Conservation (phyloP, 2,113 vertebrate genomes). For the Eulemur rufifrons region DNA sequence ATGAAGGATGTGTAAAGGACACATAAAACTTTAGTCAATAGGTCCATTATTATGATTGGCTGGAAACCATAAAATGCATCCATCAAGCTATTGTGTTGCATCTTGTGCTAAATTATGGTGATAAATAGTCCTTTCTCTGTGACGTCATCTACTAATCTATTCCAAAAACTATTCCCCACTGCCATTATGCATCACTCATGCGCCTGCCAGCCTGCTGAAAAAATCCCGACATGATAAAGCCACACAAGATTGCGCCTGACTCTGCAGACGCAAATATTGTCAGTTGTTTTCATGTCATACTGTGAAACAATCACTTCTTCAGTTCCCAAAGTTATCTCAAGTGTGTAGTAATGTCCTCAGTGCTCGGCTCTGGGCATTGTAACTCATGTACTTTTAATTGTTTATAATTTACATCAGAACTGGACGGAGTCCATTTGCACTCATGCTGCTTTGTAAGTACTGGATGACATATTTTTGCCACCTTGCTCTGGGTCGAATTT, state of each 20-base stretch:
- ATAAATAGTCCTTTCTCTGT: slow-evolving; percentile 86
- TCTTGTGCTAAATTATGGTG: slow-evolving; percentile 87
- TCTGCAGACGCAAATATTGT: slow-evolving; percentile 80
- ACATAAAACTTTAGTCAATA: slow-evolving; percentile 87
- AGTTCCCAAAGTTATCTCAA: slow-evolving; percentile 82
- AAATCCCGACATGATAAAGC: slow-evolving; percentile 69
- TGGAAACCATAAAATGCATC: slow-evolving; percentile 88
- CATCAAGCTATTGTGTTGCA: slow-evolving; percentile 86
- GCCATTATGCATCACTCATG: slow-evolving; percentile 84
- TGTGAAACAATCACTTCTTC: slow-evolving; percentile 83
- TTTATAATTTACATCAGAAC: slow-evolving; percentile 81
- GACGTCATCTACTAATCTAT: slow-evolving; percentile 87
- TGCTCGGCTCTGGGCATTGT: slow-evolving; percentile 79
- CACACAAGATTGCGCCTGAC: slow-evolving; percentile 69
- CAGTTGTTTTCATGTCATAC: slow-evolving; percentile 81
- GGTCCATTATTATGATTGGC: slow-evolving; percentile 89
- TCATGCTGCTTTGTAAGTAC: slow-evolving; percentile 80
- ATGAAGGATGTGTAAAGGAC: slow-evolving; percentile 85
- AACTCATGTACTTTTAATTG: slow-evolving; percentile 86
- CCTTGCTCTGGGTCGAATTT: slow-evolving; percentile 83
- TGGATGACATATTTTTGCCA: slow-evolving; percentile 84
- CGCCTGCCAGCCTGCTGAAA: slow-evolving; percentile 77
- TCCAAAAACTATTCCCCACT: slow-evolving; percentile 83
- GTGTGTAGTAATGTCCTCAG: slow-evolving; percentile 79
- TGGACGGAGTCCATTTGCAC: slow-evolving; percentile 82